phyloP scores from a whole-genome alignment of 1,140 invertebrate genomes.

The Charaxes varanes region DNA sequence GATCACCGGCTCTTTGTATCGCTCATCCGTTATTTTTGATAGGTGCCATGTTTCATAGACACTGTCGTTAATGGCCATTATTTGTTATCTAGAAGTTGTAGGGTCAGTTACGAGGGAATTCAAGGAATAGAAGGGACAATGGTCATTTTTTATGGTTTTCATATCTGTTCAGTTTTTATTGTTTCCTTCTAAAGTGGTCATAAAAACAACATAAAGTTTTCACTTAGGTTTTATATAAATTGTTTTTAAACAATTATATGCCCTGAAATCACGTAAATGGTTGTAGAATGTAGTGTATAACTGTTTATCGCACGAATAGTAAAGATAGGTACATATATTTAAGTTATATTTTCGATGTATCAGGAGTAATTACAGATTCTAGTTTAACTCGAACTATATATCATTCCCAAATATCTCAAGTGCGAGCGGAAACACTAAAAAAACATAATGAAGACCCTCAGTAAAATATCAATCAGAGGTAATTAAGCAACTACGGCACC shows the following conservation, averaged over 20 bases:
- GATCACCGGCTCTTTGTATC: constrained; percentile 1
- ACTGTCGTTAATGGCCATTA: constrained; percentile 16
- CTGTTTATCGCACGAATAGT: too few species aligned
- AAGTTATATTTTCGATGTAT: too few species aligned
- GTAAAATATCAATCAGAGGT: constrained; percentile 41
- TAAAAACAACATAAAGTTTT: too few species aligned
- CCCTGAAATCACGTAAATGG: too few species aligned
- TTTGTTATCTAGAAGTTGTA: constrained; percentile 17
- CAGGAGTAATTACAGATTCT: too few species aligned
- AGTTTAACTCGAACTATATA: not conserved
- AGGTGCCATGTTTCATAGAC: constrained; percentile 16
- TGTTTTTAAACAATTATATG: too few species aligned
- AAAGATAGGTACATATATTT: too few species aligned
- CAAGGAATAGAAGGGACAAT: constrained; percentile 12
- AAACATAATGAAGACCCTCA: constrained; percentile 31
- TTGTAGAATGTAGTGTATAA: too few species aligned
- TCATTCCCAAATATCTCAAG: not conserved
- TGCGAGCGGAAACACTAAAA: constrained; percentile 28
- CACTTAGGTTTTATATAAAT: too few species aligned
- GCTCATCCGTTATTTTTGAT: constrained; percentile 24
- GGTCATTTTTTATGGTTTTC: too few species aligned
- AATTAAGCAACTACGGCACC: constrained; percentile 34
- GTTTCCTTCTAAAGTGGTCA: not conserved
- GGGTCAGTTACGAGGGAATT: constrained; percentile 14
- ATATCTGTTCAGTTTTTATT: too few species aligned